phyloP scores from a whole-genome alignment of 2,113 vertebrate species.

The Paraplagusia blochii region DNA sequence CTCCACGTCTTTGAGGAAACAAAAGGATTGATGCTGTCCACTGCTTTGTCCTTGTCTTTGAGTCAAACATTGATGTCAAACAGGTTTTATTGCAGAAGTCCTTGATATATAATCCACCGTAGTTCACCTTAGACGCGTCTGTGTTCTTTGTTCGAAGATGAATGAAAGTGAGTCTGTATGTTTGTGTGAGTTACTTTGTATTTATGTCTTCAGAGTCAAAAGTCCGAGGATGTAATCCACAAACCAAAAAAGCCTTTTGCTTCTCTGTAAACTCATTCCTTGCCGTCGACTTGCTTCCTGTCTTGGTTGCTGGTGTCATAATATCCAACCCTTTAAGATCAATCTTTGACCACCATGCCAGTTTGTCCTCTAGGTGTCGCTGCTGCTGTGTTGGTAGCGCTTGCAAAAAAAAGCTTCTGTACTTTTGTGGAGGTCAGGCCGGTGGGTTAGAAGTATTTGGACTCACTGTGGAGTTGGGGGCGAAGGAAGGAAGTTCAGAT shows the following conservation, averaged over 20 bases:
- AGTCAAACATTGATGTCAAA: constrained; percentile 35
- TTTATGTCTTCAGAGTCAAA: constrained; percentile 52
- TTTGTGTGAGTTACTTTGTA: constrained; percentile 46
- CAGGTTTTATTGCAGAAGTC: constrained; percentile 32
- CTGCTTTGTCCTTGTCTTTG: constrained; percentile 35
- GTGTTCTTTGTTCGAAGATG: constrained; percentile 35
- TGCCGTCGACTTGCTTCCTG: constrained; percentile 44
- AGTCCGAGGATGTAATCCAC: constrained; percentile 56
- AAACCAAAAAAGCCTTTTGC: constrained; percentile 71
- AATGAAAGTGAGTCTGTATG: constrained; percentile 48
- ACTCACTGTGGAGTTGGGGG: constrained; percentile 33
- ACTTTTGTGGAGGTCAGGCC: constrained; percentile 22
- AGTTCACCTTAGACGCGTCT: constrained; percentile 44
- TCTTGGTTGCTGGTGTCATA: constrained; percentile 54
- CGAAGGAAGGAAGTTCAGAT: constrained; percentile 2
- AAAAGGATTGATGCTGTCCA: constrained; percentile 14
- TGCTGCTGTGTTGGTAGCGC: constrained; percentile 21
- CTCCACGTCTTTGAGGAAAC: constrained; percentile 13
- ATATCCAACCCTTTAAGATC: constrained; percentile 68
- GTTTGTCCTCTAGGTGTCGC: constrained; percentile 34
- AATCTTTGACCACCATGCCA: constrained; percentile 32
- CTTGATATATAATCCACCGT: constrained; percentile 29
- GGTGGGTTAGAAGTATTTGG: constrained; percentile 31
- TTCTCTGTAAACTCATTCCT: constrained; percentile 66
- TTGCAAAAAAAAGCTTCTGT: constrained; percentile 35